A percentile compares a stretch with the other conserved stretches of the same genome.
Conservation (phyloP, 2,888 invertebrate species). For the Zygothrica quintamaculata region DNA sequence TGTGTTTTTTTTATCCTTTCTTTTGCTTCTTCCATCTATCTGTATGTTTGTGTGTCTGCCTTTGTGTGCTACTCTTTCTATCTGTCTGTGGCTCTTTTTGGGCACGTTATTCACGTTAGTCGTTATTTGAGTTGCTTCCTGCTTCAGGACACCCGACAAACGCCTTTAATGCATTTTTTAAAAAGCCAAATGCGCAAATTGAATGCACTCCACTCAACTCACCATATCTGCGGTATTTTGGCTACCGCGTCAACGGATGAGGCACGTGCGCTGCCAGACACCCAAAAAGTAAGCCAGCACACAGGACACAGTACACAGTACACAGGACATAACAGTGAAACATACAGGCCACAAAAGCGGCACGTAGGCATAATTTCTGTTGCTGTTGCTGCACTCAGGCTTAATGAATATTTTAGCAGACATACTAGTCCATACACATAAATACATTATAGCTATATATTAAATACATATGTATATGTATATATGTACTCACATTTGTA, state of each 20-base stretch:
- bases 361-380: slow-evolving; percentile 75
- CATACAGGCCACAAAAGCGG: slow-evolving; percentile 43
- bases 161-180: slow-evolving; percentile 76
- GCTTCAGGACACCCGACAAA: slow-evolving; percentile 22
- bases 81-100: slow-evolving; percentile 63
- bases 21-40: slow-evolving; percentile 23
- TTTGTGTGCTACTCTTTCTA: slow-evolving; percentile 33
- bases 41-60: slow-evolving; percentile 21
- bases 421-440: slow-evolving; percentile 50
- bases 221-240: slow-evolving; percentile 57
- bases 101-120: slow-evolving; percentile 76
- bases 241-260: slow-evolving; percentile 17
- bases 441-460: slow-evolving; percentile 37
- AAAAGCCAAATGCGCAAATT: slow-evolving; percentile 80
- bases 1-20: slow-evolving; percentile 27
- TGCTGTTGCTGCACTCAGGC: slow-evolving; percentile 72
- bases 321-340: no score
- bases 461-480: slow-evolving; percentile 5
- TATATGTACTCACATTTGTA: neutral
- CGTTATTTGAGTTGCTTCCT: slow-evolving; percentile 56
- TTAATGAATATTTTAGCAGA: slow-evolving; percentile 74
- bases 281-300: neutral
- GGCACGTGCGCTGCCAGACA: slow-evolving; percentile 55
- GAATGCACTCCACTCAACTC: slow-evolving; percentile 62
- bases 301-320: neutral